Evolutionary conservation across 2,113 vertebrate genomes (phyloP).

Genomic region (Peromyscus polionotus): DNA sequence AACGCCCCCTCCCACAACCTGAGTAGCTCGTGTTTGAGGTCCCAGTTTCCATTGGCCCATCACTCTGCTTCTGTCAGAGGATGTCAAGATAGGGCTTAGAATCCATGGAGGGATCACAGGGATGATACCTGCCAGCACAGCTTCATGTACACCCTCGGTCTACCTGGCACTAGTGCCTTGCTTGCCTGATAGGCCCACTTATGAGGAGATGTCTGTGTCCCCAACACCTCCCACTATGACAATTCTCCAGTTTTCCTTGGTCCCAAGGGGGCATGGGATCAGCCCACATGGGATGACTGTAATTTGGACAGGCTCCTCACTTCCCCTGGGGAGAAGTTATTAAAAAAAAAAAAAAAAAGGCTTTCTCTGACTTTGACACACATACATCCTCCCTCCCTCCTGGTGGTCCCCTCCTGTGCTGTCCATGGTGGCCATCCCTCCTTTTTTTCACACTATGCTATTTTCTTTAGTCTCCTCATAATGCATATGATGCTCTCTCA

Average conservation of each 20-base stretch:
- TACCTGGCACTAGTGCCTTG: accelerated
- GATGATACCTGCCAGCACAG: accelerated
- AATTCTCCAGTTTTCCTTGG: not conserved
- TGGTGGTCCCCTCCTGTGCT: no score
- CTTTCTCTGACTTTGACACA: not conserved
- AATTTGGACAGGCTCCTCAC: not conserved
- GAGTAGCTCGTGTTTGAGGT: accelerated
- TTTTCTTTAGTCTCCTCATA: not conserved
- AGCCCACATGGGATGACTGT: no score
- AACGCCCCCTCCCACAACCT: not conserved
- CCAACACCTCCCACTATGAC: no score
- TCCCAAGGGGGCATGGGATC: no score
- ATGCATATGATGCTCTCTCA: no score
- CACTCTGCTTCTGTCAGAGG: not conserved
- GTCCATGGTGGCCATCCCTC: not conserved
- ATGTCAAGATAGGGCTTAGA: not conserved
- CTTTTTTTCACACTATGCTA: not conserved
- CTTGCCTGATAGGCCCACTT: no score
- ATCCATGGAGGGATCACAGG: accelerated
- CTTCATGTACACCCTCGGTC: not conserved
- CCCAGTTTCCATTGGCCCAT: not conserved
- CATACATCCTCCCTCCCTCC: not conserved
- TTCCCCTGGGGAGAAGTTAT: not conserved
- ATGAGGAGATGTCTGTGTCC: not conserved
- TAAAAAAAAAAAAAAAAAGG: not conserved